These are phyloP conservation scores for Cephus nigrinus DNA, from an alignment of 2,888 invertebrate species.

Conservation along the genomic window DNA sequence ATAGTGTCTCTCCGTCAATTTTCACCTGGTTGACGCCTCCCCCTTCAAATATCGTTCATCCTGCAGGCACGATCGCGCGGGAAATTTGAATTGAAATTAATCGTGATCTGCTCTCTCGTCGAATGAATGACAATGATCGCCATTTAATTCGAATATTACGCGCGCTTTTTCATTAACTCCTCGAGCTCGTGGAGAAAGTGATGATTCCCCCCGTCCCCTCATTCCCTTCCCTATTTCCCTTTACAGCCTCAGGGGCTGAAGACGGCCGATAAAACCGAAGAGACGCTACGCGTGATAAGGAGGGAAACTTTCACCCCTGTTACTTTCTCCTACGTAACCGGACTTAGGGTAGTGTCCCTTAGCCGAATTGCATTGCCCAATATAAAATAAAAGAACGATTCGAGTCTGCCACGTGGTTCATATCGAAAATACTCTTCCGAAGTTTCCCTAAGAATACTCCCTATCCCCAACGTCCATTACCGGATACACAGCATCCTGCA, in stretches of 20 bases:
- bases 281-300: not conserved
- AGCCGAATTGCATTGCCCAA: not conserved
- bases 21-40: not conserved
- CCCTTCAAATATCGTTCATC: not conserved
- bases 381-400: not conserved
- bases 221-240: not conserved
- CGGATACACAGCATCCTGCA: not conserved
- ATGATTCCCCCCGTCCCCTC: not conserved
- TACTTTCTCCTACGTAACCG: not conserved
- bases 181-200: not conserved
- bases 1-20: not conserved
- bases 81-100: not conserved
- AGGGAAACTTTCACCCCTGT: not conserved
- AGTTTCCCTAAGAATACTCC: not conserved
- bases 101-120: not conserved
- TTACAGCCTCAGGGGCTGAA: slow-evolving; percentile 23
- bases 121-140: not conserved
- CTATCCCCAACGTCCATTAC: not conserved
- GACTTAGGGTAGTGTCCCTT: not conserved
- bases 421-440: not conserved
- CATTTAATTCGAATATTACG: slow-evolving; percentile 17
- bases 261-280: slow-evolving; percentile 4
- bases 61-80: not conserved
- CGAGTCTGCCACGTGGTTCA: not conserved
- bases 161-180: slow-evolving; percentile 13